Evolutionary conservation across 2,888 invertebrate species (phyloP).

Genomic region (Heliconius ismenius): DNA sequence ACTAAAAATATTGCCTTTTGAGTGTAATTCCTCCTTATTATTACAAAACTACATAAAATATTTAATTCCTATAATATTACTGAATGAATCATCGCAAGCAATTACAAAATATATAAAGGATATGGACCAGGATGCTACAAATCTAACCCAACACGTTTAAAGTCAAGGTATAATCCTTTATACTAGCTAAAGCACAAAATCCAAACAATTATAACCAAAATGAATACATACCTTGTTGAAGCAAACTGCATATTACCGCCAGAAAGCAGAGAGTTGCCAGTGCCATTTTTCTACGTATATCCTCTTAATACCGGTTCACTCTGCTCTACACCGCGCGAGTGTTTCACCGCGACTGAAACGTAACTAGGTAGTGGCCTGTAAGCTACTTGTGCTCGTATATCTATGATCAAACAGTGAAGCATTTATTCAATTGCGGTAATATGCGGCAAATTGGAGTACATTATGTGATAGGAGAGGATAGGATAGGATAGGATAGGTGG

Average conservation of each 20-base stretch:
- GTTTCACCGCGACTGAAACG: slow-evolving; percentile 45
- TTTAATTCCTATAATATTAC: neutral
- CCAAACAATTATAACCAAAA: neutral
- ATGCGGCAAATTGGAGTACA: slow-evolving; percentile 60
- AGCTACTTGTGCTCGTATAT: slow-evolving; percentile 44
- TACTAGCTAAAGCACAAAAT: neutral
- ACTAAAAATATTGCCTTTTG: too few relatives aligned
- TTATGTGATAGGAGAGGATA: slow-evolving; percentile 23
- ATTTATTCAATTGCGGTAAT: slow-evolving; percentile 75
- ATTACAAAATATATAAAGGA: neutral
- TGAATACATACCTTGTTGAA: slow-evolving; percentile 69
- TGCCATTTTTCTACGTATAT: slow-evolving; percentile 59
- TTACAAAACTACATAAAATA: too few relatives aligned
- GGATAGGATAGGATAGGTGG: slow-evolving; percentile 7
- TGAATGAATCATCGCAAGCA: neutral
- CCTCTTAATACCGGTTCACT: slow-evolving; percentile 52
- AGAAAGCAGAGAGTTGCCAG: slow-evolving; percentile 63
- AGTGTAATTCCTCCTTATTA: too few relatives aligned
- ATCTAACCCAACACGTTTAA: neutral
- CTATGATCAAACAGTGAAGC: slow-evolving; percentile 49
- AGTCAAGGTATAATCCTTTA: neutral
- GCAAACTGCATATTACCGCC: slow-evolving; percentile 74
- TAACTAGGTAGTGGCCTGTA: slow-evolving; percentile 45
- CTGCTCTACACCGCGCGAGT: slow-evolving; percentile 60
- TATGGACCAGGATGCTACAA: neutral